phyloP scores from a whole-genome alignment of 2,797 vertebrate genomes.

The Muraenolepis orangiensis region DNA sequence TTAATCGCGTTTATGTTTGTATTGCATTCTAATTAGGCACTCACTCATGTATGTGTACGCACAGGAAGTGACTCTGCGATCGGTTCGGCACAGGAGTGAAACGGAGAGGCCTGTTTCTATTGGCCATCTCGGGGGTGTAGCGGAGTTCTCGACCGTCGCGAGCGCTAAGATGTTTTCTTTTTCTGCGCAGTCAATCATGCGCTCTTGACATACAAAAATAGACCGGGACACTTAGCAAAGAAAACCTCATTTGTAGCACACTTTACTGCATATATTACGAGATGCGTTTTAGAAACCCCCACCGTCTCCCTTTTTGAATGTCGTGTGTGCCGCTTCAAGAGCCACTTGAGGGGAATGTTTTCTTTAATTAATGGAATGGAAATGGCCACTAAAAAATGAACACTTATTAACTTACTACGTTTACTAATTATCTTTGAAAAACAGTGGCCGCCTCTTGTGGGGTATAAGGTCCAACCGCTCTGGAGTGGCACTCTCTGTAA shows the following conservation, averaged over 20 bases:
- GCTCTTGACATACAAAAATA: conserved; percentile 77
- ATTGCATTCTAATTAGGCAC: conserved; percentile 52
- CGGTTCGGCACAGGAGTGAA: conserved; percentile 43
- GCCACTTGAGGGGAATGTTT: conserved; percentile 69
- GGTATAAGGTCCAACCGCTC: conserved; percentile 30
- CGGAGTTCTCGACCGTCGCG: conserved; percentile 56
- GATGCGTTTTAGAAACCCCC: conserved; percentile 67
- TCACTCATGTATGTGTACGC: conserved; percentile 48
- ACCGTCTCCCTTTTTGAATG: conserved; percentile 53
- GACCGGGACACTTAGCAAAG: conserved; percentile 76
- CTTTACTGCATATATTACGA: conserved; percentile 60
- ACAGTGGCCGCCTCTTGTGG: conserved; percentile 37
- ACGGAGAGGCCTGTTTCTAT: conserved; percentile 51
- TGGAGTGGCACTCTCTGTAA: conserved; percentile 9
- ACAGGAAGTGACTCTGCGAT: conserved; percentile 27
- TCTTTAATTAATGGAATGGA: conserved; percentile 74
- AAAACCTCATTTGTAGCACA: conserved; percentile 75
- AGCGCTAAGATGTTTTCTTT: conserved; percentile 71
- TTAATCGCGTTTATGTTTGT: conserved; percentile 49
- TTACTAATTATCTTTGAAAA: conserved; percentile 68
- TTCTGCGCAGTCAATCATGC: conserved; percentile 73
- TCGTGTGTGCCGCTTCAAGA: conserved; percentile 59
- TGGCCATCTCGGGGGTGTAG: conserved; percentile 58
- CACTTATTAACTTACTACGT: too few relatives aligned
- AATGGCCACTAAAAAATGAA: conserved; percentile 70